Evolutionary conservation across 1,140 invertebrate genomes (phyloP).

Genomic region (Aphelinus certus): DNA sequence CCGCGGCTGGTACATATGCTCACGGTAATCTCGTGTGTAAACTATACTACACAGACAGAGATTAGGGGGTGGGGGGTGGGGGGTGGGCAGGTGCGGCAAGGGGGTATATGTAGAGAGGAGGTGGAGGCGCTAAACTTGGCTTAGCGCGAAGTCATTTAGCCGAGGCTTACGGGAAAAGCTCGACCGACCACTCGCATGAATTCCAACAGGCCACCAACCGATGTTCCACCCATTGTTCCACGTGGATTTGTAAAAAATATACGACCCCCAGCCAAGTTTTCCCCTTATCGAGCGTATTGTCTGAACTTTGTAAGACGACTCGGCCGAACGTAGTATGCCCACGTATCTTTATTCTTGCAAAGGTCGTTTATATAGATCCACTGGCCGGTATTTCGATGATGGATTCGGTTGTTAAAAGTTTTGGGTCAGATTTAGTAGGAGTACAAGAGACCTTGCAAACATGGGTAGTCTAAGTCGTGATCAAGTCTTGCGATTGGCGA

Average conservation of each 20-base stretch:
- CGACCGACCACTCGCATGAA: constrained; percentile 20
- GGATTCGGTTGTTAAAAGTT: too few relatives aligned
- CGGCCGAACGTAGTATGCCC: too few relatives aligned
- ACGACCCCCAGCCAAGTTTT: not conserved
- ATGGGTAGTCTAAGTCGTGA: too few relatives aligned
- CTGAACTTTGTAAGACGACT: too few relatives aligned
- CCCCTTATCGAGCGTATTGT: not conserved
- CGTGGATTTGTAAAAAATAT: not conserved
- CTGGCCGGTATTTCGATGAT: too few relatives aligned
- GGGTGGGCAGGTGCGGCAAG: not conserved
- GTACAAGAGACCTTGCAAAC: too few relatives aligned
- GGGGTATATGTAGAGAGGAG: not conserved
- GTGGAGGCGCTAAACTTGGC: constrained; percentile 29
- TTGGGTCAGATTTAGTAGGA: too few relatives aligned
- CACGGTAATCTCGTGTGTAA: constrained; percentile 30
- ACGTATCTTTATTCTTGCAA: too few relatives aligned
- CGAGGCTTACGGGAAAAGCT: constrained; percentile 19
- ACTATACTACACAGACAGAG: constrained; percentile 26
- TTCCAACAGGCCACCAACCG: constrained; percentile 1
- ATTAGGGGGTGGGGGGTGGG: constrained; percentile 26
- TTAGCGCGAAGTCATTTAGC: constrained; percentile 38
- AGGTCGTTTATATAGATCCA: too few relatives aligned
- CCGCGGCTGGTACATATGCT: constrained; percentile 13
- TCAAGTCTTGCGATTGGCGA: too few relatives aligned
- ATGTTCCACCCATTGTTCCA: not conserved